Conservation (phyloP, 2,888 invertebrate species). For the Clistopyga incitator region DNA sequence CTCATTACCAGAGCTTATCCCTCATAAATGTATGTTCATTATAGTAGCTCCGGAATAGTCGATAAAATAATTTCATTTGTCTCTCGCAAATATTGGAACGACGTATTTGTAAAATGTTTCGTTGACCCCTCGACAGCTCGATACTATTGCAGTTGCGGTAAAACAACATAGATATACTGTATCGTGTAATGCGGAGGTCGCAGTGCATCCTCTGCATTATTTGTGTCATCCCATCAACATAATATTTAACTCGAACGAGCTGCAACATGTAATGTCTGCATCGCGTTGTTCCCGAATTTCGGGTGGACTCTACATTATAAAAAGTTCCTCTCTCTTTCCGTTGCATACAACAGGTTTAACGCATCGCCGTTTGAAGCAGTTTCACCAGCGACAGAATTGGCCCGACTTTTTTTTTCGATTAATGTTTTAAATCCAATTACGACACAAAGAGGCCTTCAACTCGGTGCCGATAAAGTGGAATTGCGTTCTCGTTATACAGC, state of each 20-base stretch:
- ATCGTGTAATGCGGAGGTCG: neutral
- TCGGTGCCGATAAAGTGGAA: slow-evolving; percentile 11
- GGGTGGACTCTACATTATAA: slow-evolving; percentile 6
- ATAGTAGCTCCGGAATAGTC: slow-evolving; percentile 1
- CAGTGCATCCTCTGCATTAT: slow-evolving; percentile 12
- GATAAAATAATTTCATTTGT: slow-evolving; percentile 7
- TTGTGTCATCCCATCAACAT: slow-evolving; percentile 33
- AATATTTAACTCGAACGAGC: slow-evolving; percentile 44
- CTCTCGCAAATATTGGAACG: slow-evolving; percentile 5
- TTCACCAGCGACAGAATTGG: neutral
- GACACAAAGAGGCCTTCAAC: slow-evolving; percentile 26
- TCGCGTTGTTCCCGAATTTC: neutral
- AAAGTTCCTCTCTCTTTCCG: neutral
- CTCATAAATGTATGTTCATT: slow-evolving; percentile 13
- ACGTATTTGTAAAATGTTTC: slow-evolving; percentile 39
- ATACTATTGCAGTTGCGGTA: slow-evolving; percentile 1
- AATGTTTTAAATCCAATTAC: slow-evolving; percentile 42
- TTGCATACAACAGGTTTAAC: neutral
- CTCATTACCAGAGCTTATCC: neutral
- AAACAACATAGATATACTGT: neutral
- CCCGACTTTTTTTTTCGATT: slow-evolving; percentile 16
- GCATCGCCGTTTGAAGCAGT: slow-evolving; percentile 21
- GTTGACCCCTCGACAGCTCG: slow-evolving; percentile 20
- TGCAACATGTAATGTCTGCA: slow-evolving; percentile 16
- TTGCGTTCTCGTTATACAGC: neutral